Conservation (phyloP, 92 coral and sea anemone genomes). For the Epizoanthus illoricatus region DNA sequence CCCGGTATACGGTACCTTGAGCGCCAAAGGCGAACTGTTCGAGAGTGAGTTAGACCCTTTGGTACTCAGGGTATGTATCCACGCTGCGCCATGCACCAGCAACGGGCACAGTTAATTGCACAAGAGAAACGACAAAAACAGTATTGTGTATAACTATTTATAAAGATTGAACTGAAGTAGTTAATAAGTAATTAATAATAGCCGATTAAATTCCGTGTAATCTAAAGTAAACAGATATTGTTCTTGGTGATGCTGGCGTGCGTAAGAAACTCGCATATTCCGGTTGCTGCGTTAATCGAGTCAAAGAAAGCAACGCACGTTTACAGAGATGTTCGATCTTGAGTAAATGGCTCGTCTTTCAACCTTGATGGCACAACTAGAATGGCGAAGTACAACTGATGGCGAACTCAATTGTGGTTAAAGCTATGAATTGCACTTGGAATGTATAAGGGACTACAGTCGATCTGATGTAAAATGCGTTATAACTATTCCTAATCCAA, state of each 20-base stretch:
- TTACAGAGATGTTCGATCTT: neutral
- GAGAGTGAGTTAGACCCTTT: too few species aligned
- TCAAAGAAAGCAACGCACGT: too few species aligned
- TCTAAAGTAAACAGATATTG: slow-evolving; percentile 25
- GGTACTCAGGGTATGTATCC: too few species aligned
- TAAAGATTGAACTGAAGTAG: neutral
- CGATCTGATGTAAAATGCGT: neutral
- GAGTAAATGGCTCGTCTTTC: neutral
- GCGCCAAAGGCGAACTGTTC: too few species aligned
- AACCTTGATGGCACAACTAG: neutral
- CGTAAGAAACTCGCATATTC: slow-evolving; percentile 8
- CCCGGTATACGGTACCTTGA: too few species aligned
- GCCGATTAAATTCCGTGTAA: neutral
- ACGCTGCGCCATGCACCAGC: too few species aligned
- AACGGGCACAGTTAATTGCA: too few species aligned
- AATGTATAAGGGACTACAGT: neutral
- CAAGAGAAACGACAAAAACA: too few species aligned
- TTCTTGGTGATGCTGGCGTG: neutral
- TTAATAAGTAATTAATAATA: slow-evolving; percentile 25
- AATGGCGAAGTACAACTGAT: neutral
- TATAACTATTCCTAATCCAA: neutral
- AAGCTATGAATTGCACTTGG: neutral
- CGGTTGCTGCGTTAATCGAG: slow-evolving; percentile 10
- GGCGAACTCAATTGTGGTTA: neutral
- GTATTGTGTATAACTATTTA: too few species aligned